Conservation (phyloP, 2,888 invertebrate species). For the Creontiades dilutus region DNA sequence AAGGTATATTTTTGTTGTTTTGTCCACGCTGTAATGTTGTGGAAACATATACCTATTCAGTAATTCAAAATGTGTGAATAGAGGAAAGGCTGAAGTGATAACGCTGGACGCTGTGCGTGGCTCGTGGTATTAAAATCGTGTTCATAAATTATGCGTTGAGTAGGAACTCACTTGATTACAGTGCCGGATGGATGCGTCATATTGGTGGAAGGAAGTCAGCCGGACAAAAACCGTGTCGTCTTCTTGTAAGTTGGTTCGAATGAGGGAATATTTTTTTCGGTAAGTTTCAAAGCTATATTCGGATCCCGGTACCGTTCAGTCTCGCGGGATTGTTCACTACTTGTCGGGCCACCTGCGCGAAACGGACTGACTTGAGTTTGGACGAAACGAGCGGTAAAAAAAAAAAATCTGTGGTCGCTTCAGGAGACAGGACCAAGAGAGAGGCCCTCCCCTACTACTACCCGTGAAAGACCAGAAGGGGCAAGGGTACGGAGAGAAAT, state of each 20-base stretch:
- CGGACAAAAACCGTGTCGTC: background rate
- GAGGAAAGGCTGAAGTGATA: too few species aligned
- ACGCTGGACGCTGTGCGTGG: too few species aligned
- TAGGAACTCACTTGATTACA: conserved; percentile 61
- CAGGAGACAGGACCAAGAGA: background rate
- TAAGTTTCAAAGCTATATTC: background rate
- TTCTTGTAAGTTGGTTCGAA: conserved; percentile 13
- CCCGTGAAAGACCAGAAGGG: background rate
- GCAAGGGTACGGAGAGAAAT: background rate
- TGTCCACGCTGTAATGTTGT: too few species aligned
- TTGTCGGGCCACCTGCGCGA: conserved; percentile 26
- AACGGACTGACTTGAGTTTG: conserved; percentile 9
- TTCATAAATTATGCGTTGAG: too few species aligned
- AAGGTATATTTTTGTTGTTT: too few species aligned
- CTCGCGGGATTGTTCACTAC: background rate
- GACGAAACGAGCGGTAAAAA: background rate
- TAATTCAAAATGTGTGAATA: too few species aligned
- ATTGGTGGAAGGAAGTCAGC: background rate
- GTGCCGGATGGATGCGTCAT: conserved; percentile 60
- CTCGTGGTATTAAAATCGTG: too few species aligned
- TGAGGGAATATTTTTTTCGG: background rate
- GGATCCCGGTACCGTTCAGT: background rate
- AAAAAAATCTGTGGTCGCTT: background rate
- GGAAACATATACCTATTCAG: too few species aligned
- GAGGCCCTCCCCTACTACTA: background rate